phyloP scores from a whole-genome alignment of 2,888 invertebrate genomes.

The Acleris emargana region DNA sequence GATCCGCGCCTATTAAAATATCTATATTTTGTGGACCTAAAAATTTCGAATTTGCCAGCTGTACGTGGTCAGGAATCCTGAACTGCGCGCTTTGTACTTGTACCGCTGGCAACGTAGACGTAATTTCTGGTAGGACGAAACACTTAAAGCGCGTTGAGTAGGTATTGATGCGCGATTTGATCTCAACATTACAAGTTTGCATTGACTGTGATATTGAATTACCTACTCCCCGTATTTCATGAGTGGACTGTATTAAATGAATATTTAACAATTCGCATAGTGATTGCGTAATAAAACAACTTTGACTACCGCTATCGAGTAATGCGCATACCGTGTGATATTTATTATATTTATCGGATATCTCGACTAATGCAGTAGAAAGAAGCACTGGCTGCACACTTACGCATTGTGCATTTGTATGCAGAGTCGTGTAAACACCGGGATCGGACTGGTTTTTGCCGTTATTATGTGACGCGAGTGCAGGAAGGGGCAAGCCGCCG shows the following conservation, averaged over 20 bases:
- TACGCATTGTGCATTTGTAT: no score
- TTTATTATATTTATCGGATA: background rate
- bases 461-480: background rate
- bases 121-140: background rate
- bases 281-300: background rate
- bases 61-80: conserved; percentile 8
- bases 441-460: background rate
- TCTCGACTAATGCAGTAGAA: conserved; percentile 3
- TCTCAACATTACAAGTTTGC: conserved; percentile 1
- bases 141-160: background rate
- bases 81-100: background rate
- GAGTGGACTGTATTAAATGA: background rate
- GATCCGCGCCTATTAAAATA: conserved; percentile 4
- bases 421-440: no score
- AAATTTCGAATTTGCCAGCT: background rate
- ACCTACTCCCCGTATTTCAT: background rate
- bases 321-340: background rate
- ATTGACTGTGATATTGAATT: background rate
- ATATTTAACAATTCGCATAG: background rate
- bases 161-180: background rate
- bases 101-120: background rate
- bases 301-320: background rate
- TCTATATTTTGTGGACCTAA: background rate
- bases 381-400: conserved; percentile 1
- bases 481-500: background rate